Percentiles rank a stretch among this genome's conserved stretches.
These are phyloP conservation scores for Amphiura filiformis DNA, from an alignment of 35 echinoderm and acorn worm species.

Conservation along the genomic window DNA sequence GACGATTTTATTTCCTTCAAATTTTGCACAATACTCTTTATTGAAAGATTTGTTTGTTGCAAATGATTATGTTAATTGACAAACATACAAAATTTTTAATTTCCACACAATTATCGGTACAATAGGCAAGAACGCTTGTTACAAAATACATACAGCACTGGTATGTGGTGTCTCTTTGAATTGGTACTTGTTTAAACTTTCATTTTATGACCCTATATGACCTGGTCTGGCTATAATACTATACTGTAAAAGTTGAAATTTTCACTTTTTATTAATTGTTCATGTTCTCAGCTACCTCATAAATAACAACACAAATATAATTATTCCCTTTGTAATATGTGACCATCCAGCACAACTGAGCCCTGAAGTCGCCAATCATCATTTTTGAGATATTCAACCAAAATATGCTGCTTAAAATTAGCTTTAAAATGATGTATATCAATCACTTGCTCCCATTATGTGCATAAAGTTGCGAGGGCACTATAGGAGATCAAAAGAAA, in stretches of 20 bases:
- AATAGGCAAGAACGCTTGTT: neutral
- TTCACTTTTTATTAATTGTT: neutral
- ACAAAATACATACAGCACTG: neutral
- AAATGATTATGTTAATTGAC: neutral
- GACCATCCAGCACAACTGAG: no score
- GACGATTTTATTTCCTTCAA: neutral
- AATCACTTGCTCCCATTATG: no score
- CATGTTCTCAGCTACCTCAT: neutral
- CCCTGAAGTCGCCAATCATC: no score
- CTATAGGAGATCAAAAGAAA: no score
- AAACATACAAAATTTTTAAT: neutral
- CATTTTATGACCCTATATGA: neutral
- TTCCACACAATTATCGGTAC: neutral
- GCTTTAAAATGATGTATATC: no score
- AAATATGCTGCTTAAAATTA: no score
- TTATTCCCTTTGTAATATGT: no score
- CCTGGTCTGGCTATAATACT: neutral
- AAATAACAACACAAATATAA: neutral
- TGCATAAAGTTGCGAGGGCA: no score
- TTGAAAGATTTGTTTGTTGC: neutral
- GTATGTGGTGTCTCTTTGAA: neutral
- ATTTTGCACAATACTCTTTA: slow-evolving; percentile 4
- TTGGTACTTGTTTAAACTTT: neutral
- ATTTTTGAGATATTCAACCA: no score
- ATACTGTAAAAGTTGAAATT: neutral